Evolutionary conservation across 2,113 vertebrate species (phyloP).

Genomic region (Zosterops pallidus): DNA sequence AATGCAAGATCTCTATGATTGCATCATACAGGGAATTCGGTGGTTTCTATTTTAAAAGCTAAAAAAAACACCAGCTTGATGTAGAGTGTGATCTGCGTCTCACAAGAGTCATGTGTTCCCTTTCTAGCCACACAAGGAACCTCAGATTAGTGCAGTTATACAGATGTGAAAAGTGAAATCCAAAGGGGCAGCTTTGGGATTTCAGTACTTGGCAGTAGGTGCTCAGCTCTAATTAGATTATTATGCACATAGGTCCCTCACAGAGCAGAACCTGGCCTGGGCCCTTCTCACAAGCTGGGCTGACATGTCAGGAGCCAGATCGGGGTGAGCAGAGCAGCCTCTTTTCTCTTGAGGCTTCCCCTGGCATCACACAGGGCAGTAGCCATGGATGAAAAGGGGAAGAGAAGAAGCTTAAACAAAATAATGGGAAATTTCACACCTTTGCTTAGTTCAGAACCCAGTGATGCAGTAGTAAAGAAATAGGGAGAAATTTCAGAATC

Average conservation of each 20-base stretch:
- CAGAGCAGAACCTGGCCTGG: neutral
- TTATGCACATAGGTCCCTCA: neutral
- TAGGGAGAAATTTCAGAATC: neutral
- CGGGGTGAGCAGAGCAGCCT: fast-evolving
- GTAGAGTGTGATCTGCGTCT: neutral
- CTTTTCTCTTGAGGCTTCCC: neutral
- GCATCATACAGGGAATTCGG: neutral
- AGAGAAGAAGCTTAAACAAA: neutral
- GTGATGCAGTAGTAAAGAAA: neutral
- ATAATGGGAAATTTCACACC: neutral
- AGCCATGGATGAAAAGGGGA: neutral
- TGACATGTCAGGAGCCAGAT: neutral
- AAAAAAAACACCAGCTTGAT: neutral
- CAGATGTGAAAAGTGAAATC: neutral
- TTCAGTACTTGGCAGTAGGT: neutral
- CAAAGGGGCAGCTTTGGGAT: neutral
- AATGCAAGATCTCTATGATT: neutral
- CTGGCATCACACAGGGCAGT: neutral
- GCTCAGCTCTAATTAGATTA: neutral
- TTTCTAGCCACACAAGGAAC: neutral
- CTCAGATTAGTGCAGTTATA: neutral
- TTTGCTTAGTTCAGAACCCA: neutral
- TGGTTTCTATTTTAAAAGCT: neutral
- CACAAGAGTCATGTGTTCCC: neutral
- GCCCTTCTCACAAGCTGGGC: neutral